Evolutionary conservation across 2,113 vertebrate genomes (phyloP).

Genomic region (Mustela lutreola): DNA sequence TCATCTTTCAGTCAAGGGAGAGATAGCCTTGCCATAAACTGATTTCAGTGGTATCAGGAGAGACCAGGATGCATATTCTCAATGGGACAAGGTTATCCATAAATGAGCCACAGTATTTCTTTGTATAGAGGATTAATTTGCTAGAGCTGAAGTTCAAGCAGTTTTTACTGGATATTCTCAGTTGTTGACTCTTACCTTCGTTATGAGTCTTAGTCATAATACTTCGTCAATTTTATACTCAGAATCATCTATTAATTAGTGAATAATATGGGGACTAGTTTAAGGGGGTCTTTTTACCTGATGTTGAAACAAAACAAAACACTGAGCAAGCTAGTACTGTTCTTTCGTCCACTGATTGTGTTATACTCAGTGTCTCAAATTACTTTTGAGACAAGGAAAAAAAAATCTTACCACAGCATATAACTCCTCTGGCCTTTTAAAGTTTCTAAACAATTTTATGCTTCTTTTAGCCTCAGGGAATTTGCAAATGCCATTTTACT

Average conservation of each 20-base stretch:
- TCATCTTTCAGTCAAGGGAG: not conserved
- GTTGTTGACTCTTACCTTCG: not conserved
- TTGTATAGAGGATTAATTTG: not conserved
- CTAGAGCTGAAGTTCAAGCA: not conserved
- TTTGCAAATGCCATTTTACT: not conserved
- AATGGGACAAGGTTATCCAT: not conserved
- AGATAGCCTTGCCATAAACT: not conserved
- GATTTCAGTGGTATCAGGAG: not conserved
- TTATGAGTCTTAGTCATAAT: conserved; percentile 3
- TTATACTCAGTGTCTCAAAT: not conserved
- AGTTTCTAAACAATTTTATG: not conserved
- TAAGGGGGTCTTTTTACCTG: not conserved
- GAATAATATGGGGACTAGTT: not conserved
- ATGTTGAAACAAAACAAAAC: not conserved
- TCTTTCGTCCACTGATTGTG: not conserved
- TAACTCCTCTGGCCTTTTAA: not conserved
- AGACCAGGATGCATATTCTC: not conserved
- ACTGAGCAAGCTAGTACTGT: not conserved
- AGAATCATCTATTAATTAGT: not conserved
- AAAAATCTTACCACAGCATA: not conserved
- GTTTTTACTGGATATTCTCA: conserved; percentile 10
- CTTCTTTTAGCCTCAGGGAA: not conserved
- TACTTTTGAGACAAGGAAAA: not conserved
- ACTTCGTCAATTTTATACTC: not conserved
- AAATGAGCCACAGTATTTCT: not conserved